Evolutionary conservation across 2,797 vertebrate genomes (phyloP), one percentile per base, ranked within the genome.

Genomic region (Clarias fuscus): DNA sequence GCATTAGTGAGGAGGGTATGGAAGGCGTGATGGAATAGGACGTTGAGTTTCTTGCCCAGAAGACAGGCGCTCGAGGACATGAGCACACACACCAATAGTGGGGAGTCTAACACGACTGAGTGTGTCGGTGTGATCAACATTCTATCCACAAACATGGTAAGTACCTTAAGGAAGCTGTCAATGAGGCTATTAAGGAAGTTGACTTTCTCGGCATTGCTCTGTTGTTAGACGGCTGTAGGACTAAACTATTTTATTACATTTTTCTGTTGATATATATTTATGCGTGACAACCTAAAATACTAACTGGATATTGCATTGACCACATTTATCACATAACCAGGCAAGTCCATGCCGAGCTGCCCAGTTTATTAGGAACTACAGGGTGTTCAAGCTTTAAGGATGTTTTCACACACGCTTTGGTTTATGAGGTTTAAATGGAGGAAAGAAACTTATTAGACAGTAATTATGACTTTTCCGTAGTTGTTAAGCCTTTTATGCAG

Each of bases 121-220:
- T 81, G 84, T 59, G 58, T 73, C 68, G 83, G 84, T 82, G 68
- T 82, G 76, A 84, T 78, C 82, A 43, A 48, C 76, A 4, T 67
- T 84, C 86, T 73, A 40, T 84, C 77, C 83, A 81, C 77, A 84
- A 75, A 81, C 76, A 87, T 81, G 86, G 86, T 87, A 20, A 86
- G 85, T 86, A 83, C 62, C 62, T 86, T 77, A 86, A 87, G 83
- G 43, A 87, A 87, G 67, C 65, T 67, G 2, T 84, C 80, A 84
- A n/a, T 27, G 64, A 65, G 37, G 27, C 14, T 72, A 64, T 73
- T 40, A 87, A 80, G 82, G 82, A 87, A 87, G 82, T 87, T 27
- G 65, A 84, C 75, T 87, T 84, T 86, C 58, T 68, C 56, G 61
- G 61, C 56, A 33, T 33, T 20, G 27, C 0, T 64, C 13, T 79